A percentile compares a stretch with the other conserved stretches of the same genome.
phyloP scores from a whole-genome alignment of 2,113 vertebrate species.

The Riparia riparia region DNA sequence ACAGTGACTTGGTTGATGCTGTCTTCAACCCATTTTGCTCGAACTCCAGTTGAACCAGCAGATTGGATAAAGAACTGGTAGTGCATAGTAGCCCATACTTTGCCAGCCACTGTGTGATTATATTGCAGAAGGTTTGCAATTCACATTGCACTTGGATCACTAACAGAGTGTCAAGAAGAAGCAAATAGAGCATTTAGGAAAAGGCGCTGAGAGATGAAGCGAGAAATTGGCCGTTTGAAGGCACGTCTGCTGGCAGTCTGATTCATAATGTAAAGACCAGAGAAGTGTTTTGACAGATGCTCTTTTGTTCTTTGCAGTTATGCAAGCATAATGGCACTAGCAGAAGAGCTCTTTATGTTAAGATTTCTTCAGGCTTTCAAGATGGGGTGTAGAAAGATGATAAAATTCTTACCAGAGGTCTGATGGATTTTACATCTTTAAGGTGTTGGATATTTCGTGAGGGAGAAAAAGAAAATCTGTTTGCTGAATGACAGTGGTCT shows the following conservation, averaged over 20 bases:
- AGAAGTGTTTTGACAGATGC: not conserved
- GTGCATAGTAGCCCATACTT: not conserved
- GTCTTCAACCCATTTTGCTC: not conserved
- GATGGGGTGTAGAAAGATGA: not conserved
- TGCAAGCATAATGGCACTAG: not conserved
- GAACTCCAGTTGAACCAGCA: not conserved
- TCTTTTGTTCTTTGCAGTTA: slow-evolving; percentile 25
- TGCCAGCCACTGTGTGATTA: not conserved
- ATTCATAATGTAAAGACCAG: not conserved
- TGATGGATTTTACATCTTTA: not conserved
- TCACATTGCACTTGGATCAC: not conserved
- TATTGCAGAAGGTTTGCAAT: not conserved
- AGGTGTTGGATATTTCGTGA: not conserved
- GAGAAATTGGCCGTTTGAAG: not conserved
- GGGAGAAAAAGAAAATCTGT: not conserved
- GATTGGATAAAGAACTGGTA: not conserved
- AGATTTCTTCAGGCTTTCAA: not conserved
- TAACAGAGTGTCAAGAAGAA: not conserved
- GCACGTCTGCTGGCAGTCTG: not conserved
- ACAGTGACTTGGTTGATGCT: not conserved
- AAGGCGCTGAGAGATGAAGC: not conserved
- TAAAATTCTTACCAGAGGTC: not conserved
- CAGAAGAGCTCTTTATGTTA: not conserved
- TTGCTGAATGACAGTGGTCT: not conserved
- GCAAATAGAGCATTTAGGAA: not conserved